Evolutionary conservation across 1,140 invertebrate species (phyloP).

Genomic region (Nasonia longicornis): DNA sequence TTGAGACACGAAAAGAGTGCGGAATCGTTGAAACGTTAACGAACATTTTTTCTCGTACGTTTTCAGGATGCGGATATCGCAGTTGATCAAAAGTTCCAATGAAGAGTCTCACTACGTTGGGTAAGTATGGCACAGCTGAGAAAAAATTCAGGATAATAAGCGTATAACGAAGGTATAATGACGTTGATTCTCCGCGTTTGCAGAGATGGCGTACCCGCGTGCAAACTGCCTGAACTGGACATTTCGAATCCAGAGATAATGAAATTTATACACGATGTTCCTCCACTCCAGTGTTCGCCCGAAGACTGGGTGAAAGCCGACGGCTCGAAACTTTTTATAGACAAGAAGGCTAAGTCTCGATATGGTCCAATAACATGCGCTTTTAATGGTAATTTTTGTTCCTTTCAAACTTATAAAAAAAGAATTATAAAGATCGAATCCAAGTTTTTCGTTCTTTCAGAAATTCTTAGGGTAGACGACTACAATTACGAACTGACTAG

Average conservation of each 20-base stretch:
- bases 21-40: neutral
- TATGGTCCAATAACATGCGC: constrained; percentile 71
- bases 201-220: constrained; percentile 64
- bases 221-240: constrained; percentile 76
- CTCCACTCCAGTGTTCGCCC: constrained; percentile 72
- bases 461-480: constrained; percentile 75
- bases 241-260: constrained; percentile 77
- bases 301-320: constrained; percentile 68
- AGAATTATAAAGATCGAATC: neutral
- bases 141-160: neutral
- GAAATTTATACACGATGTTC: constrained; percentile 74
- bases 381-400: constrained; percentile 61
- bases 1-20: neutral
- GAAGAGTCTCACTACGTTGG: constrained; percentile 46
- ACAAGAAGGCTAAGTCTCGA: constrained; percentile 65
- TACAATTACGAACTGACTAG: constrained; percentile 68
- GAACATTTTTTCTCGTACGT: neutral
- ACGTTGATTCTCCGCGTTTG: neutral
- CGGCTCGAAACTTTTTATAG: constrained; percentile 71
- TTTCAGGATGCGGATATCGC: constrained; percentile 58
- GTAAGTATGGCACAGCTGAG: constrained; percentile 39
- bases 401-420: neutral
- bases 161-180: constrained; percentile 2
- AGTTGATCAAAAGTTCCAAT: constrained; percentile 57
- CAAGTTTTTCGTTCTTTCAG: constrained; percentile 54